A percentile compares a stretch with the other conserved stretches of the same genome.
Evolutionary conservation across 1,140 invertebrate species (phyloP).

Genomic region (Drosophila fuyamai): DNA sequence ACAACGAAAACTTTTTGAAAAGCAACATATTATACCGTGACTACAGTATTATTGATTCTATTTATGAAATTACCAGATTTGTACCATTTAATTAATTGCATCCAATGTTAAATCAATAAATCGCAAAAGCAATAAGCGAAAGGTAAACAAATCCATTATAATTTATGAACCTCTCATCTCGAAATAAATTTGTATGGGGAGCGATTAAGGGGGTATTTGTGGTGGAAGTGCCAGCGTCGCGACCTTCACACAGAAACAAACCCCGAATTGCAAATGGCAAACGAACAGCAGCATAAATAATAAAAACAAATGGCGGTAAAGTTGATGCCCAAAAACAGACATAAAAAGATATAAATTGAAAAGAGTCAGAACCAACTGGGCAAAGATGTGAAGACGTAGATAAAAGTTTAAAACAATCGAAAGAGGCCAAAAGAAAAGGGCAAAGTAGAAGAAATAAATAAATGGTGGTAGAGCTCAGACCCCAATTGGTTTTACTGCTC

Average conservation of each 20-base stretch:
- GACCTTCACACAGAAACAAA: conserved; percentile 27
- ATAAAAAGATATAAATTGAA: conserved; percentile 15
- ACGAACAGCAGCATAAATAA: conserved; percentile 10
- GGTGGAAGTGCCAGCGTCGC: not conserved
- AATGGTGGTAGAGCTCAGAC: conserved; percentile 3
- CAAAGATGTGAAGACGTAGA: conserved; percentile 15
- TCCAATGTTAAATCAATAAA: conserved; percentile 15
- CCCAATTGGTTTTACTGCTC: not conserved
- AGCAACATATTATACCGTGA: not conserved
- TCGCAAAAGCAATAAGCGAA: conserved; percentile 5
- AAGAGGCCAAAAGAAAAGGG: conserved; percentile 17
- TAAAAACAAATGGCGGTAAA: conserved; percentile 4
- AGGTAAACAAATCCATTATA: conserved; percentile 12
- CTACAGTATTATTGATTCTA: not conserved
- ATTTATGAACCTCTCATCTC: conserved; percentile 10
- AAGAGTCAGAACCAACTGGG: conserved; percentile 10
- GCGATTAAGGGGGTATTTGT: not conserved
- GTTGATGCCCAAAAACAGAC: not conserved
- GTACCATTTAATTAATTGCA: conserved; percentile 11
- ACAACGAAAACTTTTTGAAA: too few species aligned
- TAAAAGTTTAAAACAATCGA: conserved; percentile 19
- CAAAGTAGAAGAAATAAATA: not conserved
- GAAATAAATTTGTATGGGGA: not conserved
- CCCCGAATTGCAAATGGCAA: conserved; percentile 14
- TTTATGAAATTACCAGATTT: not conserved